Base-by-base conservation (phyloP, 2,797 vertebrate genomes). In the Argyrosomus regius region DNA sequence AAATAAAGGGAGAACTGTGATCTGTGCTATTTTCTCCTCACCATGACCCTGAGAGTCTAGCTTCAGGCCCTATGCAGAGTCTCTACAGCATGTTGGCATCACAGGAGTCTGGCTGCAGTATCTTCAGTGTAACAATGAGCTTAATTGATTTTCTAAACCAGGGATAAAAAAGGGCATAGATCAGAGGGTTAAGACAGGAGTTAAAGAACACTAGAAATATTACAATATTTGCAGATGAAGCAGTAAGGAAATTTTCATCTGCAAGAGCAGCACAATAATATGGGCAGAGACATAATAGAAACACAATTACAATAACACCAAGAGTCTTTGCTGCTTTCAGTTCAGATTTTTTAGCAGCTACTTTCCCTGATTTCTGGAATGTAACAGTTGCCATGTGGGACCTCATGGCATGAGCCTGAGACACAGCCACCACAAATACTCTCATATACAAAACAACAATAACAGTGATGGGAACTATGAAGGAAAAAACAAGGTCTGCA, bases 311-410 rank as follows among this genome's bases (percentile, higher is more conserved):
- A 49, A 89, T 2, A 62, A 91, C 77, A 10, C 92, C 90, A 1
- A 93, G 63, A 13, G 83, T 87, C 78, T 56, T 86, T 8, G 77
- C 81, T 60, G 92, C 90, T 78, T 93, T 94, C 50, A 82, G 16
- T 45, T 91, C 89, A 22, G 86, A 91, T 20, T 75, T 89, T 0
- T 72, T 87, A 10, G 46, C 67, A 0, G 43, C 61, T 11, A 50
- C 53, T 12, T 3, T 67, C 4, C 11, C 16, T 26, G 73, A 60
- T 1, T 6, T 0, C 9, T 84, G 1, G 1, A 41, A 24, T 16
- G 20, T 12, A 11, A 70, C n/a, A 9, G 45, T 26, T 22, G 53
- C 20, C 22, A 22, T 63, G 0, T 83, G 68, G 18, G 74, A 68
- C 0, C 45, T 71, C 49, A 90, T 73, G 18, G 81, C 73, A 8